Evolutionary conservation across 2,888 invertebrate genomes (phyloP), one percentile per base, ranked within the genome.

Genomic region (Apodemia zela): DNA sequence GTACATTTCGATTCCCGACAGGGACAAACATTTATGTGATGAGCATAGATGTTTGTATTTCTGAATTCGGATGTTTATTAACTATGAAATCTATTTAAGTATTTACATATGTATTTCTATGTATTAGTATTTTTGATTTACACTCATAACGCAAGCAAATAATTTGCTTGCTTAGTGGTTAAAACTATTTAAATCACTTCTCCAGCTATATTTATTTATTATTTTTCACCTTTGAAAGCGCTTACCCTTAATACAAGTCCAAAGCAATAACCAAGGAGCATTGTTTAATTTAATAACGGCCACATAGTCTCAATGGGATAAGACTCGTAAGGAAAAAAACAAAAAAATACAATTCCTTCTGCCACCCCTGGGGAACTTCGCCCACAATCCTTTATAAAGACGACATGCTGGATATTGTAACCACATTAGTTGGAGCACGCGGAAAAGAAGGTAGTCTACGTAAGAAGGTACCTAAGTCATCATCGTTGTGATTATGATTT

Each of bases 281-380:
- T 79, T 87, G 86, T 87, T 89, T 89, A 90, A 91, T 90, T 87
- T 87, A 89, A 91, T 90, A 91, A 88, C 85, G 75, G 82, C 78
- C 81, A 75, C 78, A 64, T 60, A 61, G 68, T 74, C 75, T 77
- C 84, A 58, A 63, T 65, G 69, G 72, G 70, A 69, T 72, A 75
- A 68, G 77, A 71, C 71, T 71, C 69, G 72, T 71, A 70, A 71
- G 68, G 73, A 81, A 73, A 77, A 29, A 78, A 78, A 74, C 74
- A n/a, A 79, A 81, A 78, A 83, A 81, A 77, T 73, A 72, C 71
- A 73, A 84, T 81, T 77, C 65, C 69, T 74, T 73, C 74, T 68
- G 81, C 76, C 86, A 85, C 72, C 89, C 90, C 87, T 85, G 17
- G 67, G 85, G 79, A 84, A 75, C 49, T 62, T 68, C 42, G 42